Evolutionary conservation across 1,140 invertebrate genomes (phyloP).

Genomic region (Holotrichia oblita): DNA sequence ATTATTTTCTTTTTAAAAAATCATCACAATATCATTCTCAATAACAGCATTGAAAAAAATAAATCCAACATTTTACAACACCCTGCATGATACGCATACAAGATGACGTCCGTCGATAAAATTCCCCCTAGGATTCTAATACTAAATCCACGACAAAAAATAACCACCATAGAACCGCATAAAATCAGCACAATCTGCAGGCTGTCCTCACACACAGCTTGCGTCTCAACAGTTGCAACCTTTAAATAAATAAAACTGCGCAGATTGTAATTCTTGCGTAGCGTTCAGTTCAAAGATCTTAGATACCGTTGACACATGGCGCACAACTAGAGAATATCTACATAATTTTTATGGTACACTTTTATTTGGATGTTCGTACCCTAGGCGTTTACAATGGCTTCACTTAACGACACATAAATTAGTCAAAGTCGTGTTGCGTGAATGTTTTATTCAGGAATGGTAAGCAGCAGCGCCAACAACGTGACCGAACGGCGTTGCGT

Average conservation of each 20-base stretch:
- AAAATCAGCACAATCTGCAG: too few species aligned
- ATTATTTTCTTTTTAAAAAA: too few species aligned
- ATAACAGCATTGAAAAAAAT: too few species aligned
- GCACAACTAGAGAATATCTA: slow-evolving; percentile 16
- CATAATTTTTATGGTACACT: not conserved
- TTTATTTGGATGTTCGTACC: slow-evolving; percentile 2
- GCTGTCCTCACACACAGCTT: too few species aligned
- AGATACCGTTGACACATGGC: not conserved
- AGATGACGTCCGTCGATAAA: too few species aligned
- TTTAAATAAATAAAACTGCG: not conserved
- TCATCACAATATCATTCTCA: too few species aligned
- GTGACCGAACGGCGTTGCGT: not conserved
- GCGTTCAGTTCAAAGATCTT: not conserved
- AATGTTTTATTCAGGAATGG: not conserved
- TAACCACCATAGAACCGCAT: too few species aligned
- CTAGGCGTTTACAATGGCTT: not conserved
- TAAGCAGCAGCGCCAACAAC: not conserved
- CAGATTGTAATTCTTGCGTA: not conserved
- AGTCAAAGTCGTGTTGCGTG: not conserved
- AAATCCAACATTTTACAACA: too few species aligned
- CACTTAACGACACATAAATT: slow-evolving; percentile 17
- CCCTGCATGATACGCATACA: too few species aligned
- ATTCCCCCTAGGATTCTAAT: too few species aligned
- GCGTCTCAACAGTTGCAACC: too few species aligned
- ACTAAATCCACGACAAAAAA: too few species aligned